Base-by-base conservation (phyloP, 2,797 vertebrate species). In the Anguilla anguilla region DNA sequence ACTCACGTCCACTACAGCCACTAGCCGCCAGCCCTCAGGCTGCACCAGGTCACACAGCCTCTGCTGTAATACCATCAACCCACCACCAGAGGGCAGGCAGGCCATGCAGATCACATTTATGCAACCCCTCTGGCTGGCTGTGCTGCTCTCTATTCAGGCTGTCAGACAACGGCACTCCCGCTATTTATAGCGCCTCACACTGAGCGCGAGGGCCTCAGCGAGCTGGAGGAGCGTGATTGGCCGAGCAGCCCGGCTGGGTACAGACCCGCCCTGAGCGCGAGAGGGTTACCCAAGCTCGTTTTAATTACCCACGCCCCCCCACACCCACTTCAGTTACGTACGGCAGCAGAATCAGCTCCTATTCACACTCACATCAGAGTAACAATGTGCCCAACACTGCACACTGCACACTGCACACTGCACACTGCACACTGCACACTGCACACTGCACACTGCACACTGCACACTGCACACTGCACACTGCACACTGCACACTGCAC, bases 51-150 rank as follows among this genome's bases (percentile, higher is more conserved):
- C 10, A 28, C 6, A 74, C 19, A n/a, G 49, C 35, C 35, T 1
- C 35, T 35, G 35, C 35, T n/a, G 51, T 28, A 72, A 51, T 87
- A 46, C 49, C 49, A 4, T 19, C 35, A 67, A 39, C 51, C 28
- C 17, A 55, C 87, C 87, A 83, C 84, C 9, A 83, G 87, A 83
- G 74, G 87, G 87, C 83, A 86, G 77, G n/a, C 77, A 25, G 9
- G 55, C 57, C 1, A 25, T 31, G 22, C 13, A 6, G 10, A 59
- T 46, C 2, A 28, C 19, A 22, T 57, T 49, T 81, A 81, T 39
- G 2, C 64, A 39, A 28, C 2, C 28, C 28, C 10, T 17, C 64
- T 9, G 35, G 88, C 64, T 89, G 35, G 43, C 67, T 59, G 28
- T 53, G 55, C 83, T 69, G 46, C 13, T 17, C 3, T 10, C 9